Evolutionary conservation across 2,888 invertebrate species (phyloP), one percentile per base, ranked within the genome.

Genomic region (Apamea anceps): DNA sequence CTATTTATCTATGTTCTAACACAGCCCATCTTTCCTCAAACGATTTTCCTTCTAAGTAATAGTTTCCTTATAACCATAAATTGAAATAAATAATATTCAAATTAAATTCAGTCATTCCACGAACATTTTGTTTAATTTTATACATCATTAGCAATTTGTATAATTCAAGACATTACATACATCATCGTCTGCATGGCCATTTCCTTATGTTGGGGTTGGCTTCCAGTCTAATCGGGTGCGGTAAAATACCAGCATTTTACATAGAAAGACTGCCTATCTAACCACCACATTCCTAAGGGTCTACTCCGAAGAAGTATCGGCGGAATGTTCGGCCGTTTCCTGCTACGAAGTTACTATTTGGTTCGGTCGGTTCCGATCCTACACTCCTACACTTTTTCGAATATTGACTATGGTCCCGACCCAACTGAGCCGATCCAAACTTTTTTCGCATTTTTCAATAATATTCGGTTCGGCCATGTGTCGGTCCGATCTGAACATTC

Each of bases 21-120:
- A 28, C 4, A n/a, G 2, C 1, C 0, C 3, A 57, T 76, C n/a
- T 63, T 82, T 79, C 79, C 83, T 79, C 21, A 82, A 67, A 48
- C 32, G 0, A 28, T 79, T 79, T 67, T 84, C 80, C 80, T 84
- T 60, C 0, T n/a, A 80, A 78, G 60, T 84, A 84, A 67, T 45
- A 79, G 60, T 60, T 80, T 80, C 80, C 80, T 54, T 37, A 25
- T 32, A 0, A 57, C 7, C 12, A 65, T 25, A 63, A 42, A 48
- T 84, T 37, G 1, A 32, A 18, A 63, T 42, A 25, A 21, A 62
- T 48, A 28, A 60, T 60, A 60, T 76, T 76, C 10, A 25, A 75
- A 42, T 28, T 25, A 18, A 54, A 54, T 28, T 42, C 28, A 54
- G 4, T 37, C 1, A 15, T 32, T 32, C 32, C 2, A 18, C 21